Evolutionary conservation across 2,113 vertebrate species (phyloP).

Genomic region (Shinisaurus crocodilurus): DNA sequence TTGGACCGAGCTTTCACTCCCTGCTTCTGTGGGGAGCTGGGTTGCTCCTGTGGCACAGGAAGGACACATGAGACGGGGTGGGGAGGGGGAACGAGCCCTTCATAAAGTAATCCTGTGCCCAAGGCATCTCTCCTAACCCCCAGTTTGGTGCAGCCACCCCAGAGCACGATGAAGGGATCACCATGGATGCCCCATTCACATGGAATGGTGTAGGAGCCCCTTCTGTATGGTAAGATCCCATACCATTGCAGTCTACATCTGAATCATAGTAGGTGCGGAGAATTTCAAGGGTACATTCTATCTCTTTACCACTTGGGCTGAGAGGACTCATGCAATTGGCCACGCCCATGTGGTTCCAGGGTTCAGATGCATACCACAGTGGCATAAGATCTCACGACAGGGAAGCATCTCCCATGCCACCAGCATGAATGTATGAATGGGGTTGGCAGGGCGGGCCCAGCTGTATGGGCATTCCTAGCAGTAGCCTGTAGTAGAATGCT

Average conservation of each 20-base stretch:
- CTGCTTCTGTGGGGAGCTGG: constrained; percentile 82
- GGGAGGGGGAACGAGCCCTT: neutral
- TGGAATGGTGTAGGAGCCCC: neutral
- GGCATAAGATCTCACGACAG: neutral
- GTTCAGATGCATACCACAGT: neutral
- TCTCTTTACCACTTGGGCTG: neutral
- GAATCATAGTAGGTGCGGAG: too few relatives aligned
- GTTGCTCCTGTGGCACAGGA: constrained; percentile 65
- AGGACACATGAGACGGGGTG: neutral
- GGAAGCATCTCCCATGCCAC: neutral
- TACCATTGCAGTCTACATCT: neutral
- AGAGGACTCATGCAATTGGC: neutral
- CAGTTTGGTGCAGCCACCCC: neutral
- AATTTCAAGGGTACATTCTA: neutral
- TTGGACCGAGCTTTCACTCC: constrained; percentile 83
- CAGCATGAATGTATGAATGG: neutral
- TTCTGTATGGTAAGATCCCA: neutral
- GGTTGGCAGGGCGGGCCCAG: neutral
- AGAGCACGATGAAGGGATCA: neutral
- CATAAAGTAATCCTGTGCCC: neutral
- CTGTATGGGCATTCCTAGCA: neutral
- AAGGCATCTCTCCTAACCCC: neutral
- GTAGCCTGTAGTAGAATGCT: neutral
- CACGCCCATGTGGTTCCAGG: neutral
- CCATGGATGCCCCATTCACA: neutral